Evolutionary conservation across 2,888 invertebrate species (phyloP).

Genomic region (Acronicta psi): DNA sequence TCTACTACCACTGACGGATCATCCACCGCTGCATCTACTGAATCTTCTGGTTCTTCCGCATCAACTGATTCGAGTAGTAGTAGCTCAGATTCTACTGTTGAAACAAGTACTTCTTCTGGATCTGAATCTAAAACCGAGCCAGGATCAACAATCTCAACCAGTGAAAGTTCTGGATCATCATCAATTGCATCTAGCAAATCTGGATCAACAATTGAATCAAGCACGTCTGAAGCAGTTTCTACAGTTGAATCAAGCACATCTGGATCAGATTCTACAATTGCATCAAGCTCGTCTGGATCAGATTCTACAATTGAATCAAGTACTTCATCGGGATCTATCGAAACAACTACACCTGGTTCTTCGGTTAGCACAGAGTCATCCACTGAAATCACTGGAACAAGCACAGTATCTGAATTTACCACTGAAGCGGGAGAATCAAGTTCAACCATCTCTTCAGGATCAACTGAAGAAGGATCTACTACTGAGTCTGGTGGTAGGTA

Average conservation of each 20-base stretch:
- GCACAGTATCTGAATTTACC: constrained; percentile 10
- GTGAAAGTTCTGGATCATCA: constrained; percentile 4
- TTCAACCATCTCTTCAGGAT: constrained; percentile 16
- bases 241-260: not conserved
- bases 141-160: constrained; percentile 29
- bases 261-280: constrained; percentile 18
- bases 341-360: not conserved
- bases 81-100: constrained; percentile 15
- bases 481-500: constrained; percentile 22
- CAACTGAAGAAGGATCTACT: constrained; percentile 22
- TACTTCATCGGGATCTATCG: constrained; percentile 1
- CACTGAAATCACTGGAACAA: constrained; percentile 13
- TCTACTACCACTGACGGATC: constrained; percentile 3
- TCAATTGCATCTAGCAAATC: constrained; percentile 1
- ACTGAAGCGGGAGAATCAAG: constrained; percentile 6
- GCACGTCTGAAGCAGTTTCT: not conserved
- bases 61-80: constrained; percentile 12
- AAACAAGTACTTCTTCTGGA: constrained; percentile 7
- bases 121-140: constrained; percentile 32
- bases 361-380: constrained; percentile 7
- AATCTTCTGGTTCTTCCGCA: constrained; percentile 7
- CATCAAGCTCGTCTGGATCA: not conserved
- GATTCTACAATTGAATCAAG: not conserved
- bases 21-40: constrained; percentile 11
- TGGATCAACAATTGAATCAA: constrained; percentile 15